Base-by-base conservation (phyloP, 2,797 vertebrate genomes). In the Notoglanidium macrostoma region DNA sequence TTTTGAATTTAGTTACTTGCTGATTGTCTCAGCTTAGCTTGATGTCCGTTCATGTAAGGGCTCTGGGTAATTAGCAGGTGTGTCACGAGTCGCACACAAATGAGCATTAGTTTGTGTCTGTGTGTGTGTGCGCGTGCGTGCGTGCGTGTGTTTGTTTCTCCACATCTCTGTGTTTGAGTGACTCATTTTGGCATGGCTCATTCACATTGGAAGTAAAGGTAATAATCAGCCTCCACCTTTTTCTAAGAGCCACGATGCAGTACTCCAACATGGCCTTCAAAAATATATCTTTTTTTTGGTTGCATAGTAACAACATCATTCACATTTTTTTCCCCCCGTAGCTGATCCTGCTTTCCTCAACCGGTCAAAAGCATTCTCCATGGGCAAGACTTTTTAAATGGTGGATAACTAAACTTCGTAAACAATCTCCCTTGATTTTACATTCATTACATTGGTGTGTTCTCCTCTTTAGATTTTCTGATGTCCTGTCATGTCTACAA, bases 231-330 rank as follows among this genome's bases (percentile, higher is more conserved):
- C 78, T 76, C 61, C 73, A 86, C 68, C 59, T 79, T 73, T 80
- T 67, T 81, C 67, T 61, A 19, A 81, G 35, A 88, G 63, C 65
- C 86, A 83, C 29, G n/a, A 55, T 63, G 85, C 65, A 65, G 70
- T 74, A 67, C 68, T 81, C 77, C 83, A 80, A 89, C 84, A 23
- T 70, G 82, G 77, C 86, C 87, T 90, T 90, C 55, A 83, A 51
- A 77, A 77, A 77, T 74, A 65, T 59, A 15, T 21, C n/a, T 29
- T 86, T 86, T 74, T 84, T 40, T 40, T 40, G 40, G 86, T 86
- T 86, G 87, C 90, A 67, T 89, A 86, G 86, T 84, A 87, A 90
- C 89, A 89, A 73, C 70, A 61, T 68, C n/a, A 17, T 73, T 84
- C 87, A 67, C 61, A 68, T 83, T 88, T 57, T 35, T 19, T 80